Conservation (phyloP, 2,113 vertebrate genomes). For the Amphiprion ocellaris region DNA sequence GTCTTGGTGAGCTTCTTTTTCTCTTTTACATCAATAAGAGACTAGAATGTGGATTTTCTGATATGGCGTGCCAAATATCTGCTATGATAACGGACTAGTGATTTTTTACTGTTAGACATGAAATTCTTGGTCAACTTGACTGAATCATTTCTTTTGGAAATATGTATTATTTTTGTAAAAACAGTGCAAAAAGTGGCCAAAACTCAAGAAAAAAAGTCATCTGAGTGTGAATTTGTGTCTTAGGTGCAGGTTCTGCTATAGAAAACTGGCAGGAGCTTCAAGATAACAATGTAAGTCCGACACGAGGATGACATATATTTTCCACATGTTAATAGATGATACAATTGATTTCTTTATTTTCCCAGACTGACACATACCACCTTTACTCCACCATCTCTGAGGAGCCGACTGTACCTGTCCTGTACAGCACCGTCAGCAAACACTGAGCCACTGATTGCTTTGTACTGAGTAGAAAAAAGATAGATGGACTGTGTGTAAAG, state of each 20-base stretch:
- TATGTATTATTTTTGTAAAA: no score
- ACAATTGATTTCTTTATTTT: neutral
- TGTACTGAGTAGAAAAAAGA: neutral
- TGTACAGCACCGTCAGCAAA: conserved; percentile 24
- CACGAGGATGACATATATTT: neutral
- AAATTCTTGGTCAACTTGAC: no score
- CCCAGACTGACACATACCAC: conserved; percentile 24
- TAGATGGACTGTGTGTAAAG: no score
- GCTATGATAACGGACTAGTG: no score
- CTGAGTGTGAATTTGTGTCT: neutral
- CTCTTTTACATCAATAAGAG: no score
- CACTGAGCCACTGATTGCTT: conserved; percentile 1
- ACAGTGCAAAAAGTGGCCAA: no score
- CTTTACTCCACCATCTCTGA: conserved; percentile 44
- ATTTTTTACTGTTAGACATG: no score
- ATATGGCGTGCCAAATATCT: no score
- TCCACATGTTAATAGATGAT: neutral
- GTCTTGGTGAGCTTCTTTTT: no score
- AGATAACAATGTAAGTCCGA: conserved; percentile 14
- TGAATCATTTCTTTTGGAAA: no score
- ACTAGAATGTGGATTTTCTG: no score
- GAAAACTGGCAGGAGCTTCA: neutral
- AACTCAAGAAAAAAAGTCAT: no score
- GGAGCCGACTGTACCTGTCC: neutral
- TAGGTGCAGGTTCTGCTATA: conserved; percentile 29